Conservation (phyloP, 2,113 vertebrate genomes). For the Phodopus roborovskii region DNA sequence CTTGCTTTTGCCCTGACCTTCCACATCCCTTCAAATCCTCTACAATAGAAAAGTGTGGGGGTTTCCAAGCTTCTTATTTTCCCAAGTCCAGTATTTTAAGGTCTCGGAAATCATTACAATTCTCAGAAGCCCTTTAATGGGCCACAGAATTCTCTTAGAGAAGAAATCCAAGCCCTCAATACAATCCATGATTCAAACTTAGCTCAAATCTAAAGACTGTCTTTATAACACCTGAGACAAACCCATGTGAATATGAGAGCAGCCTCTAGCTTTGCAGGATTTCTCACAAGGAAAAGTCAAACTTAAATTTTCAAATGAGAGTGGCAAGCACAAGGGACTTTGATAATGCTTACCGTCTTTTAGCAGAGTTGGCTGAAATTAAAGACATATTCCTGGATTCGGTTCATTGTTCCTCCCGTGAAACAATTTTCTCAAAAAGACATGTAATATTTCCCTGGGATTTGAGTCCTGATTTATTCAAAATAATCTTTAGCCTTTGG, state of each 20-base stretch:
- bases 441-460: constrained; percentile 33
- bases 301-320: constrained; percentile 1
- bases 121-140: background rate
- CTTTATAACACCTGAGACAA: constrained; percentile 22
- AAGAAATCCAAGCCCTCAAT: constrained; percentile 8
- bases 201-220: background rate
- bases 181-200: constrained; percentile 6
- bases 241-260: constrained; percentile 12
- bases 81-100: background rate
- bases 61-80: background rate
- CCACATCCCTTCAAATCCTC: background rate
- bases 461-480: constrained; percentile 83
- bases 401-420: constrained; percentile 21
- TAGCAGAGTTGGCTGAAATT: constrained; percentile 1
- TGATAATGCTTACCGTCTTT: constrained; percentile 13
- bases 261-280: constrained; percentile 26
- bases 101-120: constrained; percentile 25
- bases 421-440: constrained; percentile 70
- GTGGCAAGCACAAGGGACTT: background rate
- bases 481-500: constrained; percentile 84
- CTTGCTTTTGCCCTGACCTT: background rate
- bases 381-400: constrained; percentile 47
- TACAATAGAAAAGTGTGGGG: background rate
- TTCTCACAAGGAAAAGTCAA: constrained; percentile 50
- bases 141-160: constrained; percentile 18